A percentile compares a stretch with the other conserved stretches of the same genome.
phyloP scores from a whole-genome alignment of 2,113 vertebrate genomes.

The Apus apus region DNA sequence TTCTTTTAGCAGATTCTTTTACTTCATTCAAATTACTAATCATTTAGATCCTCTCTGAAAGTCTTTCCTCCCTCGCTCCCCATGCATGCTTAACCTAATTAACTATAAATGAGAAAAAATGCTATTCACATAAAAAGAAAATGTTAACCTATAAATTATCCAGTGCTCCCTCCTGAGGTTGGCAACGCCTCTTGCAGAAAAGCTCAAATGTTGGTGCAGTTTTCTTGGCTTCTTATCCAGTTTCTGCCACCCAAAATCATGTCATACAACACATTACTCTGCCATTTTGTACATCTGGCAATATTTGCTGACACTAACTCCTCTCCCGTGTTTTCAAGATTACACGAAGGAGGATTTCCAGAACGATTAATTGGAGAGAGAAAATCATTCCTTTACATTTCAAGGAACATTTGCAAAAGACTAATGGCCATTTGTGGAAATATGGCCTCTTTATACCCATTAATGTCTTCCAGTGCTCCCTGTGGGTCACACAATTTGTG shows the following conservation, averaged over 20 bases:
- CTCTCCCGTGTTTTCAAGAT: conserved; percentile 48
- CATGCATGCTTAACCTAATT: conserved; percentile 84
- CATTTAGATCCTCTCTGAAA: conserved; percentile 78
- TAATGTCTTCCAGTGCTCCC: conserved; percentile 56
- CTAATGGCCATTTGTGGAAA: conserved; percentile 68
- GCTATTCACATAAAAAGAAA: conserved; percentile 83
- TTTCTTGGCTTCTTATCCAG: conserved; percentile 41
- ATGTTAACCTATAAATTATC: conserved; percentile 85
- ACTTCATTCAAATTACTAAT: conserved; percentile 81
- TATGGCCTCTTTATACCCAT: conserved; percentile 53
- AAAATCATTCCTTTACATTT: conserved; percentile 63
- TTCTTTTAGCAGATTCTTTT: conserved; percentile 72
- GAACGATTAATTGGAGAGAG: conserved; percentile 53
- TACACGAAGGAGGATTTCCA: conserved; percentile 42
- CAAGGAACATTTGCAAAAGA: conserved; percentile 67
- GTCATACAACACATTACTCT: conserved; percentile 49
- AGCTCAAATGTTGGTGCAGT: conserved; percentile 22
- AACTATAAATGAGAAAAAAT: conserved; percentile 84
- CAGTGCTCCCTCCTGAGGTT: conserved; percentile 59
- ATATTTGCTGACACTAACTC: conserved; percentile 31
- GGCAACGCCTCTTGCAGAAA: conserved; percentile 53
- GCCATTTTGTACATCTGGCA: conserved; percentile 58
- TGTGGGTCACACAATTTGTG: conserved; percentile 51
- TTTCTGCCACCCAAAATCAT: conserved; percentile 50
- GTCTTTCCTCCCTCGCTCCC: conserved; percentile 78